Evolutionary conservation across 2,113 vertebrate genomes (phyloP), one percentile per base, ranked within the genome.

Genomic region (Rhynchopsitta pachyrhyncha): DNA sequence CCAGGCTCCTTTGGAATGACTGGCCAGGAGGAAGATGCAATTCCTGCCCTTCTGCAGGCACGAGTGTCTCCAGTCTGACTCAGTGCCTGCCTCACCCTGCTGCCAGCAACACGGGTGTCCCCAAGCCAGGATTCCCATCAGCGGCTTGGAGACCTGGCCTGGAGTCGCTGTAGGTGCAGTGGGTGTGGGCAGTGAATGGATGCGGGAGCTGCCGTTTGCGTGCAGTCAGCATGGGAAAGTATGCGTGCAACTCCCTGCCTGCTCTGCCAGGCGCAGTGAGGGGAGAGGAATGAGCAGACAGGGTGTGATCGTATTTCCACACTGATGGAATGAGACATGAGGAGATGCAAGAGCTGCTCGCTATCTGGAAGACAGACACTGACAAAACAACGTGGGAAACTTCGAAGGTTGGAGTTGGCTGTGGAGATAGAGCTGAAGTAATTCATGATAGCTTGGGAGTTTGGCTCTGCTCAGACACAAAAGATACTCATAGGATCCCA

Each of bases 361-460:
- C 9, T 86, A 13, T 75, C 84, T 75, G 87, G 62, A 67, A 93
- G 35, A 42, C 27, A 82, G 77, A 49, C 31, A 17, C 55, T 71
- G 93, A 75, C 53, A 81, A 86, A 79, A 16, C 13, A 69, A 85
- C 4, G 44, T 90, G 96, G 92, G 96, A 90, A 97, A 82, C 49
- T 87, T 62, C 63, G 25, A 14, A 82, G 76, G 44, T 3, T 2
- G 47, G 75, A 27, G 41, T 66, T 89, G 67, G 87, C 63, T 12
- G 14, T 50, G 70, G 64, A 87, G 84, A 55, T 20, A 19, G 50
- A 91, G 74, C 77, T 63, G 8, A 68, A 50, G 81, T 29, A 27
- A 2, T 20, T 29, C 1, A 2, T 22, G n/a, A 20, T 41, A 13
- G 33, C 19, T 39, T 5, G 55, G 57, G 60, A 81, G 15, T 31